These are phyloP conservation scores for Coelogynopora nodosa DNA, from an alignment of 2,888 invertebrate species.

Conservation along the genomic window DNA sequence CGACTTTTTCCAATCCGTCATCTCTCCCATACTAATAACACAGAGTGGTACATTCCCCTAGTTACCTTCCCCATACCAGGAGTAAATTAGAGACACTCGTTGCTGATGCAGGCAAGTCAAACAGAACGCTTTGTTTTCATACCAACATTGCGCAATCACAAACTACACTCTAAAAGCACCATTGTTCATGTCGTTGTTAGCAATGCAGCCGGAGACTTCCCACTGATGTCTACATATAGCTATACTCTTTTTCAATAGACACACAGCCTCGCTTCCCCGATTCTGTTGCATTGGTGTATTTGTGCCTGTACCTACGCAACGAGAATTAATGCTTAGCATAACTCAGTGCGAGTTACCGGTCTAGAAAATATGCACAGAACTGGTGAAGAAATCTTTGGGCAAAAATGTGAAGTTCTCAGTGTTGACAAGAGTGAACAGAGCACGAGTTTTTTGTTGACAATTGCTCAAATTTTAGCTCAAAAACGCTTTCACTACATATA, in stretches of 20 bases:
- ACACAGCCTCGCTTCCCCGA: too few relatives aligned
- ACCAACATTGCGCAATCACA: constrained; percentile 7
- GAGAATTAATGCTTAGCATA: too few relatives aligned
- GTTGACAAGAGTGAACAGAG: background rate
- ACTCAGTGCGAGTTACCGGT: too few relatives aligned
- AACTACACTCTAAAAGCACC: constrained; percentile 7
- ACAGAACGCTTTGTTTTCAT: constrained; percentile 4
- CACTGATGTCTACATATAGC: background rate
- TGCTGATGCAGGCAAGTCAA: background rate
- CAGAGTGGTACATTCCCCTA: background rate
- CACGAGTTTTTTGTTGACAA: constrained; percentile 17
- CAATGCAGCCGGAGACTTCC: background rate
- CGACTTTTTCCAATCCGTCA: background rate
- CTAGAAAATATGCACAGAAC: background rate
- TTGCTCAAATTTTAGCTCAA: background rate
- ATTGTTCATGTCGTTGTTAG: background rate
- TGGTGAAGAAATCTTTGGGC: background rate
- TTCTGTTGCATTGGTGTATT: too few relatives aligned
- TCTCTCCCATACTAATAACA: background rate
- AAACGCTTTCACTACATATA: constrained; percentile 9
- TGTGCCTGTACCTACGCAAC: too few relatives aligned
- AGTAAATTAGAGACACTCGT: background rate
- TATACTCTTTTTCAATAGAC: too few relatives aligned
- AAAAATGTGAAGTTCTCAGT: background rate
- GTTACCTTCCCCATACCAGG: background rate